A percentile compares a stretch with the other conserved stretches of the same genome.
Evolutionary conservation across 2,113 vertebrate species (phyloP).

Genomic region (Rhinogobius similis): DNA sequence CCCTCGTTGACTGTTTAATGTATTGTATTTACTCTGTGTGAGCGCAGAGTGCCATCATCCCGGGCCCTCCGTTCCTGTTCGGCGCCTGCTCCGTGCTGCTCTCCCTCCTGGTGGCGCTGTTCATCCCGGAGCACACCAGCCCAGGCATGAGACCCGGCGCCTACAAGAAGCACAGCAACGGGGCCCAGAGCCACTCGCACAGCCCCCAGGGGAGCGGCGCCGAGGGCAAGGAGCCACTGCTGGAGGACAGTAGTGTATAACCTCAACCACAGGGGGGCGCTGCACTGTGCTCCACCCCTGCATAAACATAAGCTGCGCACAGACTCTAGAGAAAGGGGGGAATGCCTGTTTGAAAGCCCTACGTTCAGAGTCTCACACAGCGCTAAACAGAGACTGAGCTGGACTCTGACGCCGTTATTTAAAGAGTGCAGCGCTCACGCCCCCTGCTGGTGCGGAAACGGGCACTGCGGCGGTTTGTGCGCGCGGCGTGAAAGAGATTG

Average conservation of each 20-base stretch:
- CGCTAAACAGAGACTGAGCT: constrained; percentile 4
- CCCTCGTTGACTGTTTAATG: no score
- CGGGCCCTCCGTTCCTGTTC: constrained; percentile 91
- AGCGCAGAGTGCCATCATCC: constrained; percentile 88
- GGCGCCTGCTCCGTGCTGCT: constrained; percentile 91
- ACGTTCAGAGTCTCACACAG: background rate
- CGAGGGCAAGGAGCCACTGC: constrained; percentile 88
- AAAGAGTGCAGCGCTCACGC: constrained; percentile 30
- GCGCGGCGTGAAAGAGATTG: constrained; percentile 38
- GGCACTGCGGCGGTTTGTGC: constrained; percentile 20
- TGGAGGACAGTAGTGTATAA: constrained; percentile 91
- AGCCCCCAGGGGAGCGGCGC: constrained; percentile 82
- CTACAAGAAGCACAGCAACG: constrained; percentile 88
- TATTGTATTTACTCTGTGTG: background rate
- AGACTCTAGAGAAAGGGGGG: constrained; percentile 39
- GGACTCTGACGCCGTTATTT: constrained; percentile 50
- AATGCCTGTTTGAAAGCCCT: constrained; percentile 30
- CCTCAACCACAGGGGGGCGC: constrained; percentile 55
- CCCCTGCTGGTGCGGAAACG: constrained; percentile 15
- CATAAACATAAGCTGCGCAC: constrained; percentile 35
- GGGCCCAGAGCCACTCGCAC: constrained; percentile 85
- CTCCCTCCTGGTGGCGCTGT: constrained; percentile 89
- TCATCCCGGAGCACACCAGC: constrained; percentile 88
- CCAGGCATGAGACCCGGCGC: constrained; percentile 78
- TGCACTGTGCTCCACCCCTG: constrained; percentile 24